Base-by-base conservation (phyloP, 1,140 invertebrate genomes). In the Trypoxylus dichotomus region DNA sequence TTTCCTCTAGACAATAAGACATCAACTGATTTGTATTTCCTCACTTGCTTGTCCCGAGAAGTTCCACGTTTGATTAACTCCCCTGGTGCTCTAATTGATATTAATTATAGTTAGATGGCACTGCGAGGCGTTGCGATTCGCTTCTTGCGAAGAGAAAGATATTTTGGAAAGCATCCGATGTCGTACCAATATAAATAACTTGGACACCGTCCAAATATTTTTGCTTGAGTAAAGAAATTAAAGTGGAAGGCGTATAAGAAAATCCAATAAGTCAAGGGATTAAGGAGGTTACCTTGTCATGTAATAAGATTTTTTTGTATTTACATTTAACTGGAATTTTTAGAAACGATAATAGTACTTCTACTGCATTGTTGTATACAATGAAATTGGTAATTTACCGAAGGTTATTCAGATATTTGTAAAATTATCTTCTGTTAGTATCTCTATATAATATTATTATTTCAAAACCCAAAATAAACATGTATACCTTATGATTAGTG, bases 1-100 rank as follows among this genome's bases (percentile, higher is more conserved):
- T 68, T 68, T 68, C 60, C 60, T 68, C 60, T 29, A 68, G 60
- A 68, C 60, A 29, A 27, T 25, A 68, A 68, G 60, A 68, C 60
- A 68, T 3, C 13, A 54, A 68, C 60, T 68, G 60, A 68, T 68
- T 68, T 68, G 24, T 68, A 68, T 68, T 68, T 68, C 60, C 60
- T 68, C 19, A 54, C 47, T 54, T 19, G n/a, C 47, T 54, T 6
- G 47, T 54, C 15, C n/a, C 6, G 15, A 19, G 2, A 15, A 54
- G 15, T 54, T 54, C 15, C 47, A 68, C 24, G 24, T 68, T 24
- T 24, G 21, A 68, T 24, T 68, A 68, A 29, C 27, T 24, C 27
- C 60, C 24, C 8, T 27, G 27, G 21, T 8, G 8, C 11, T 24
- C 13, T 68, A 68, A 68, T 68, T 68, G 60, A 68, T 25, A 68